These are phyloP conservation scores for Geodia barretti DNA, from an alignment of 37 sponge, comb jelly and placozoan species.

Conservation along the genomic window DNA sequence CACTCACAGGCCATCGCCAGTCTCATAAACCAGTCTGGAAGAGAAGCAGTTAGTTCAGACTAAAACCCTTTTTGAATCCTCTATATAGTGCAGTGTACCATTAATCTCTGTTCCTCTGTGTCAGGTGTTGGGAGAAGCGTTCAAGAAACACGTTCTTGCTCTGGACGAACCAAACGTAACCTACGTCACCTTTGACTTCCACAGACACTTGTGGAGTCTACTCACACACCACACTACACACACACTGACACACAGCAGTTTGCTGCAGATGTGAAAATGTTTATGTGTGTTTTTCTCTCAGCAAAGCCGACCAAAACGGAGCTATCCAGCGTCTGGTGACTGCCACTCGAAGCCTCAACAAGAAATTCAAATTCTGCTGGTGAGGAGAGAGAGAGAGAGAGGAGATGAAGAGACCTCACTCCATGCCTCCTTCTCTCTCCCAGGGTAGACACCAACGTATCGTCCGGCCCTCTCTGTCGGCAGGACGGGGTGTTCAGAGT, in stretches of 20 bases:
- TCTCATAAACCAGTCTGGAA: slow-evolving; percentile 80
- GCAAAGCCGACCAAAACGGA: slow-evolving; percentile 49
- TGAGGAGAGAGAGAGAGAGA: slow-evolving; percentile 1
- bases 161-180: slow-evolving; percentile 75
- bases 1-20: slow-evolving; percentile 52
- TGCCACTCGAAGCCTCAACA: slow-evolving; percentile 37
- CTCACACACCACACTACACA: too few species aligned
- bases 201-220: slow-evolving; percentile 77
- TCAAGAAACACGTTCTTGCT: slow-evolving; percentile 42
- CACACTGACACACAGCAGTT: not conserved
- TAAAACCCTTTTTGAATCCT: too few species aligned
- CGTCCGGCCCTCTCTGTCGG: slow-evolving; percentile 39
- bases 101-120: not conserved
- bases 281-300: not conserved
- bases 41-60: slow-evolving; percentile 61
- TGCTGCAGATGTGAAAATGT: not conserved
- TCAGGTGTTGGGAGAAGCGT: slow-evolving; percentile 61
- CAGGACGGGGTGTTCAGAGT: slow-evolving; percentile 92
- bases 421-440: not conserved
- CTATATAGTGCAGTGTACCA: too few species aligned
- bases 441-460: not conserved
- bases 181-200: slow-evolving; percentile 95
- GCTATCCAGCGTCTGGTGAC: slow-evolving; percentile 50
- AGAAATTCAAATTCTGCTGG: slow-evolving; percentile 69
- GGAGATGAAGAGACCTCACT: not conserved